Base-by-base conservation (phyloP, 2,797 vertebrate genomes). In the Chloroceryle amazona region DNA sequence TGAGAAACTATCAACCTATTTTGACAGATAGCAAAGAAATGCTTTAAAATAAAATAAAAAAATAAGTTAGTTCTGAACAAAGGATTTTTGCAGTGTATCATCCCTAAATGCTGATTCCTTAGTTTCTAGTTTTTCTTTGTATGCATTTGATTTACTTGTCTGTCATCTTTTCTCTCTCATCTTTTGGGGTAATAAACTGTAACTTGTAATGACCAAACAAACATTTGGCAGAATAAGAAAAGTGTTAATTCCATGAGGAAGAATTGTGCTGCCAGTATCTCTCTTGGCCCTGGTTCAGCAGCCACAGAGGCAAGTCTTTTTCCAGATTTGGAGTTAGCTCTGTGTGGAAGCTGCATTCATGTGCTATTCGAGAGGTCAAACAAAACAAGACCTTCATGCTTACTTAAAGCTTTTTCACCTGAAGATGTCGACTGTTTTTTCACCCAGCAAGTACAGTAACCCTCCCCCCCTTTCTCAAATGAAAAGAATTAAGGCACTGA, bases 241-340 rank as follows among this genome's bases (percentile, higher is more conserved):
- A 84, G 89, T 66, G 66, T 76, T 81, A 63, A 93, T 91, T 95
- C 85, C 85, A 89, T 3, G 13, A 86, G 94, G 89, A 96, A 94
- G 79, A 65, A 90, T 51, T 89, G 66, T 94, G 85, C 89, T 95
- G 89, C 66, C 91, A 91, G 70, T 95, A 95, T 95, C 87, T 86
- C 89, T 83, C 89, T 81, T 96, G 96, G 81, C 71, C 63, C 67
- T 57, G 29, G 41, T 71, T 89, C 92, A 89, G 57, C 81, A 91
- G 76, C 87, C 87, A 81, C 66, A 94, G 82, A 95, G 73, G 62
- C 21, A 26, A 83, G 87, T 55, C 62, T 90, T 91, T 22, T 95
- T 81, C 82, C 91, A 86, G 85, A 95, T 91, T 89, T 94, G 76
- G 75, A 95, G 55, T 79, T 95, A 93, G 94, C 63, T 84, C 76